These are phyloP conservation scores for Scyliorhinus canicula DNA, from an alignment of 2,797 vertebrate genomes.

Conservation along the genomic window DNA sequence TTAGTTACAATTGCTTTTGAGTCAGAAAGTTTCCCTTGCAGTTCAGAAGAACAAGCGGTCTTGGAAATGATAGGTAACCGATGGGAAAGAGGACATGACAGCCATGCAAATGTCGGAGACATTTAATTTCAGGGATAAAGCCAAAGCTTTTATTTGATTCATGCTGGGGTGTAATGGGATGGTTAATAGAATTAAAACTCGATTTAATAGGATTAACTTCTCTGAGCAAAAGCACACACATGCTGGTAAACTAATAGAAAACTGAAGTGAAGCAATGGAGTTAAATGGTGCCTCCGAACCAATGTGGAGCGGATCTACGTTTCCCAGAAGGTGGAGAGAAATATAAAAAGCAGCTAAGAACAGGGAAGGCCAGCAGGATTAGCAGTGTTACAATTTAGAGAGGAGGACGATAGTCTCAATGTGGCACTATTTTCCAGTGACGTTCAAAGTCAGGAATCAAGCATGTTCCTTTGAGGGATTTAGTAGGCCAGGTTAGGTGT, in stretches of 20 bases:
- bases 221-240: not conserved
- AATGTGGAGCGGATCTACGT: no score
- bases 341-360: not conserved
- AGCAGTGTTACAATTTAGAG: not conserved
- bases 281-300: not conserved
- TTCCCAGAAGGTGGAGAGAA: not conserved
- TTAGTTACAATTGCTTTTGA: conserved; percentile 25
- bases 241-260: not conserved
- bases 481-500: not conserved
- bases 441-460: not conserved
- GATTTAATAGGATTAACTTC: conserved; percentile 8
- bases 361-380: not conserved
- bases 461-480: not conserved
- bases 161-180: not conserved
- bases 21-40: conserved; percentile 25
- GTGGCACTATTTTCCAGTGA: not conserved
- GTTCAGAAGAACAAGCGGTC: not conserved
- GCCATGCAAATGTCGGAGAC: not conserved
- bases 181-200: not conserved
- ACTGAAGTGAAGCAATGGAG: not conserved
- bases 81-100: not conserved
- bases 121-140: not conserved
- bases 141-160: not conserved
- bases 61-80: not conserved
- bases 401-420: not conserved